Evolutionary conservation across 2,113 vertebrate species (phyloP), one percentile per base, ranked within the genome.

Genomic region (Climacteris rufus): DNA sequence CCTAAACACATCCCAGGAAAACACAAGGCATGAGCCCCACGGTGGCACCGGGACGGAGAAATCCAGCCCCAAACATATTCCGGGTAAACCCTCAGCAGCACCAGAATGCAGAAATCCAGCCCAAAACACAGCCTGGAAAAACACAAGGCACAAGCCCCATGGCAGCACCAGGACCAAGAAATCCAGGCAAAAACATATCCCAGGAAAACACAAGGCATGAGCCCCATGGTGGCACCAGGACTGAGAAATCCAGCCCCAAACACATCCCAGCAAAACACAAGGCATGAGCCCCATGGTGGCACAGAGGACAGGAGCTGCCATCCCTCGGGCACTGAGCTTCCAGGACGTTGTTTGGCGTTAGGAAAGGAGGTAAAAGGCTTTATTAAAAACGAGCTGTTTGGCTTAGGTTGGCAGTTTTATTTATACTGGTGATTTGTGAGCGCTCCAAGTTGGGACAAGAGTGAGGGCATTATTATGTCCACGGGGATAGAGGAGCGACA

Each of bases 321-420:
- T 14, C 66, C 54, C 75, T 35, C 0, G 1, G 39, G n/a, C 24
- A 2, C 33, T 21, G 37, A 61, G 89, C 70, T 39, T 31, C 61
- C 0, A 2, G 57, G 88, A 27, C 1, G 10, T 19, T 28, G 19
- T 24, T 63, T 75, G 80, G 66, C 3, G 0, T 93, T 83, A 27
- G 90, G 93, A 93, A 95, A 96, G 93, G 93, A 96, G 97, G 94
- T 44, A 60, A 97, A 96, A 95, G 95, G 96, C 74, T 83, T 82
- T 85, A 44, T 80, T 89, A 72, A 57, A 76, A 91, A 52, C 2
- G 60, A 91, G 87, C 16, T 10, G 28, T 77, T 94, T 83, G 91
- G 84, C 92, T 69, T 25, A 10, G 37, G 35, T 45, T 7, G 9
- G 15, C 45, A 64, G 68, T 60, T 78, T 74, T 83, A 42, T 88